Evolutionary conservation across 1,140 invertebrate species (phyloP), one percentile per base, ranked within the genome.

Genomic region (Drosophila quadrilineata): DNA sequence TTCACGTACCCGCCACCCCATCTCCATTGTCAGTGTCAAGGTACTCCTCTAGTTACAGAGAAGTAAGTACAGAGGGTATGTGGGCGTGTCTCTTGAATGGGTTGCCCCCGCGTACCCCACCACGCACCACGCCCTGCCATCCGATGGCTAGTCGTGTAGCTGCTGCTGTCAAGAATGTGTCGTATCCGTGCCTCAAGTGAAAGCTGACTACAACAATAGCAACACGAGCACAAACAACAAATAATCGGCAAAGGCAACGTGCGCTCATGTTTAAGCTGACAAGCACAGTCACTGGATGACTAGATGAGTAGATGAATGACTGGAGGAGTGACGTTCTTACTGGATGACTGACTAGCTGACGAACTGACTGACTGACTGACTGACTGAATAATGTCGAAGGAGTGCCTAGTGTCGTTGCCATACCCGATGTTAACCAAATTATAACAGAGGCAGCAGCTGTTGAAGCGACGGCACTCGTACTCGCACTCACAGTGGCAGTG

Each of bases 341-440:
- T 45, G 58, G 9, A 24, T 28, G 58, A 17, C 21, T 17, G 29
- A 17, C 58, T 26, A 10, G 16, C 17, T n/a, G 33, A 36, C 31
- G 9, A 24, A 3, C 17, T 38, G 50, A 17, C 6, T 4, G 9
- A 6, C 8, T 10, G 22, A 12, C 38, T 22, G 12, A 3, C 6
- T 41, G 21, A 24, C 21, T 14, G 24, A 12, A 10, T 40, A 14
- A n/a, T 17, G 40, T 6, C 8, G 3, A 24, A 36, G 6, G 14
- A 17, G 2, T 21, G 46, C 29, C 19, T n/a, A 6, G 16, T 29
- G 31, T 29, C 28, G 2, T 29, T 29, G 8, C 3, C 28, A 8
- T 9, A 29, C 28, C 40, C 17, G 28, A 38, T 46, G 26, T 24
- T 40, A 12, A 31, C 31, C 52, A 73, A 73, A 73, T 65, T 52